phyloP scores from a whole-genome alignment of 1,140 invertebrate species.

The Cyphomyrmex costatus region DNA sequence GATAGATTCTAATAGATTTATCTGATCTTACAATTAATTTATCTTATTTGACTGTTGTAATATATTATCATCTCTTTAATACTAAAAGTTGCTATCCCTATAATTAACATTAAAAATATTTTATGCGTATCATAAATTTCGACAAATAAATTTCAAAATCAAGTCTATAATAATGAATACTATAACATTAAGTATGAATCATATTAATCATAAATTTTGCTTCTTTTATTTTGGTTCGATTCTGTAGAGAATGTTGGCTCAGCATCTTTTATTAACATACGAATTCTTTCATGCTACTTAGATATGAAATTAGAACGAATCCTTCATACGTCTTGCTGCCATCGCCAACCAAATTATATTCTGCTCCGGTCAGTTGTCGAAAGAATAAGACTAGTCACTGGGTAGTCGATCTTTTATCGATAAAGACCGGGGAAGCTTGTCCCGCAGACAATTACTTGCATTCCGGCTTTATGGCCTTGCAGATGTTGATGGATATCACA shows the following conservation, averaged over 20 bases:
- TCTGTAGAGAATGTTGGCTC: neutral
- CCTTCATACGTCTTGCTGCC: slow-evolving; percentile 89
- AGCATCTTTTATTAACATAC: slow-evolving; percentile 12
- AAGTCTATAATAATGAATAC: neutral
- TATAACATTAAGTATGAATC: neutral
- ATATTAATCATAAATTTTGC: neutral
- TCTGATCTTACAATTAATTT: neutral
- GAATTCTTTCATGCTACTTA: slow-evolving; percentile 70
- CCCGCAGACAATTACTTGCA: slow-evolving; percentile 92
- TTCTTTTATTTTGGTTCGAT: neutral
- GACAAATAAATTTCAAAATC: neutral
- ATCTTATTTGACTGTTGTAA: neutral
- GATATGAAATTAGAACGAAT: slow-evolving; percentile 91
- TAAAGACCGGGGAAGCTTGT: slow-evolving; percentile 90
- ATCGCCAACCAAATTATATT: slow-evolving; percentile 88
- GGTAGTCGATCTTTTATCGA: slow-evolving; percentile 88
- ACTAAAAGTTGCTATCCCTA: neutral
- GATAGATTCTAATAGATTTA: slow-evolving; percentile 3
- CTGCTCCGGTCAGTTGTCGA: slow-evolving; percentile 90
- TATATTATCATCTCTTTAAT: neutral
- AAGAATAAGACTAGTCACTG: slow-evolving; percentile 88
- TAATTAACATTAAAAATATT: neutral
- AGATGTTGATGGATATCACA: slow-evolving; percentile 91
- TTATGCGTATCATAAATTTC: neutral
- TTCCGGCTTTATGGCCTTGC: slow-evolving; percentile 91